These are phyloP conservation scores for Lysandra bellargus DNA, from an alignment of 2,888 invertebrate genomes.

Conservation along the genomic window DNA sequence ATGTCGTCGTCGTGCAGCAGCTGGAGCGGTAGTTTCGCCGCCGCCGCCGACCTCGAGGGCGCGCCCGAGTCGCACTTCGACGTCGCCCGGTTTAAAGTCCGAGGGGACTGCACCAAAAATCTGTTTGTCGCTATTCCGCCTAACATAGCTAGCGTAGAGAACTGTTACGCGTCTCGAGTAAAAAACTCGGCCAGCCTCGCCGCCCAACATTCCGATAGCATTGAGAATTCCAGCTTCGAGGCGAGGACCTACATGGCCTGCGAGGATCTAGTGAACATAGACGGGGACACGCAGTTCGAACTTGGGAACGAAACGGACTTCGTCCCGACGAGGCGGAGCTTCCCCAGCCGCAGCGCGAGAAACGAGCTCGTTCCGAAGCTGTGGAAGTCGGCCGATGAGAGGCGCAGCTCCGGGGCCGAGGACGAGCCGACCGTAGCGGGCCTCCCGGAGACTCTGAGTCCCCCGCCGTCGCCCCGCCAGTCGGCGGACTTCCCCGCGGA, in stretches of 20 bases:
- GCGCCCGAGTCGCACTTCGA: slow-evolving; percentile 67
- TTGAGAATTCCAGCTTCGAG: slow-evolving; percentile 81
- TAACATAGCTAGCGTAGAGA: slow-evolving; percentile 40
- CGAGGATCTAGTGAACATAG: slow-evolving; percentile 84
- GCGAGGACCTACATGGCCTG: slow-evolving; percentile 82
- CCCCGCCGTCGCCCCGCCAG: slow-evolving; percentile 68
- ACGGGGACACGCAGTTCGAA: slow-evolving; percentile 80
- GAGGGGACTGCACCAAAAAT: slow-evolving; percentile 68
- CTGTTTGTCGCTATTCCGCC: slow-evolving; percentile 54
- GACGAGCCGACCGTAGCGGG: slow-evolving; percentile 50
- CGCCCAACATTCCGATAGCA: slow-evolving; percentile 82
- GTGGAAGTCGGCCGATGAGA: slow-evolving; percentile 73
- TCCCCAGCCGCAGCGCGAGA: slow-evolving; percentile 82
- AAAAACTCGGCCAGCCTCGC: slow-evolving; percentile 48
- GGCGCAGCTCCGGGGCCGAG: slow-evolving; percentile 51
- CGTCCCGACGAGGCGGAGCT: slow-evolving; percentile 81
- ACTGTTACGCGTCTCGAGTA: slow-evolving; percentile 46
- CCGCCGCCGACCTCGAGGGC: slow-evolving; percentile 83
- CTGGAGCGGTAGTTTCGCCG: slow-evolving; percentile 83
- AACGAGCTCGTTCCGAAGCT: slow-evolving; percentile 59
- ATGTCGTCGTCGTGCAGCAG: slow-evolving; percentile 76
- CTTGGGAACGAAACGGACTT: slow-evolving; percentile 62
- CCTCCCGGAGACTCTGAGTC: slow-evolving; percentile 61
- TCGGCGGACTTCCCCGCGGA: slow-evolving; percentile 55
- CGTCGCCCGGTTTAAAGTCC: slow-evolving; percentile 48